Conservation (phyloP, 2,888 invertebrate species). For the Catocala nupta region DNA sequence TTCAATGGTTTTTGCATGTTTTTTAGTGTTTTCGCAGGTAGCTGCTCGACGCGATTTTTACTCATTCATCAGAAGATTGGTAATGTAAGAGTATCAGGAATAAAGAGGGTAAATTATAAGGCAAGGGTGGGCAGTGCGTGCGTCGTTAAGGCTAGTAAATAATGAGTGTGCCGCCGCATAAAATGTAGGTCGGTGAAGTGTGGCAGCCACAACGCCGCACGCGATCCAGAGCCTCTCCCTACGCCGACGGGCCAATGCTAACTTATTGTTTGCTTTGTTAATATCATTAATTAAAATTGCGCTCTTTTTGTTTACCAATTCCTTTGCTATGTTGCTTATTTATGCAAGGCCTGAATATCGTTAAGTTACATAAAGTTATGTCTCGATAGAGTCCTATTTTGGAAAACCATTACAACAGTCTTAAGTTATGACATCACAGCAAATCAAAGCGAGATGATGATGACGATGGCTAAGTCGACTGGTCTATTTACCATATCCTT, state of each 20-base stretch:
- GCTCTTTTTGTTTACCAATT: background rate
- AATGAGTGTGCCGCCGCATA: slow-evolving; percentile 80
- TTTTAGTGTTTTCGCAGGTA: slow-evolving; percentile 84
- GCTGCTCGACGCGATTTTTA: slow-evolving; percentile 60
- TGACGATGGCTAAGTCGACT: background rate
- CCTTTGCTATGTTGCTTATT: background rate
- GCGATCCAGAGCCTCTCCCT: slow-evolving; percentile 74
- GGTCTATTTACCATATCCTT: slow-evolving; percentile 47
- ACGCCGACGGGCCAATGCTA: slow-evolving; percentile 54
- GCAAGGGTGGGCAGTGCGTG: slow-evolving; percentile 73
- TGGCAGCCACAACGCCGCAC: slow-evolving; percentile 71
- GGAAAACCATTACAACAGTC: too few relatives aligned
- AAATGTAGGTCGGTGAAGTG: slow-evolving; percentile 86
- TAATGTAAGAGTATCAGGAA: slow-evolving; percentile 39
- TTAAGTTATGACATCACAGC: background rate
- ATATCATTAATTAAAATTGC: slow-evolving; percentile 62
- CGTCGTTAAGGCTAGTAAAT: slow-evolving; percentile 71
- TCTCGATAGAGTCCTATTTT: too few relatives aligned
- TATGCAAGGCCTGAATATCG: too few relatives aligned
- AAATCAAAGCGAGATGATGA: background rate
- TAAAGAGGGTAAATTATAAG: slow-evolving; percentile 57
- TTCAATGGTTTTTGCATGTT: slow-evolving; percentile 73
- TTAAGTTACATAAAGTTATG: too few relatives aligned
- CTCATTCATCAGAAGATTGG: slow-evolving; percentile 61
- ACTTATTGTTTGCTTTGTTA: slow-evolving; percentile 62